phyloP scores from a whole-genome alignment of 2,888 invertebrate genomes.

The Hipparchia sbordonii region DNA sequence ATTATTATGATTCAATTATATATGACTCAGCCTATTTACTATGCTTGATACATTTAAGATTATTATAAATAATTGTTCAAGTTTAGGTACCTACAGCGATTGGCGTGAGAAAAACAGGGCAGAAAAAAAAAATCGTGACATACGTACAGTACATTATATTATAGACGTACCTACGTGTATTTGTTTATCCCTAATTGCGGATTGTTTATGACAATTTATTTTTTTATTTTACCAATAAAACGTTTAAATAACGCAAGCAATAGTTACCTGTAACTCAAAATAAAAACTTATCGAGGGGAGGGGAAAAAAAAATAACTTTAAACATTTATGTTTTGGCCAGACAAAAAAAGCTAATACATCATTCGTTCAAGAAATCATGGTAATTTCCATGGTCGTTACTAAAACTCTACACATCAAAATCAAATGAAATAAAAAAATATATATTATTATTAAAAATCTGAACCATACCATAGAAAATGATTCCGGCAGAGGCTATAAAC shows the following conservation, averaged over 20 bases:
- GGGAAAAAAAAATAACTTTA: too few species aligned
- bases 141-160: not conserved
- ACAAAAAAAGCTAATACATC: too few species aligned
- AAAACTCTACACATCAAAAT: too few species aligned
- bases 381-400: too few species aligned
- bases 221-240: too few species aligned
- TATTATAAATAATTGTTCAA: constrained; percentile 11
- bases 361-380: too few species aligned
- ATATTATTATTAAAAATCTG: not conserved
- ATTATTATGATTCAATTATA: constrained; percentile 4
- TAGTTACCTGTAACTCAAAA: too few species aligned
- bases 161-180: too few species aligned
- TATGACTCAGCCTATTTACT: constrained; percentile 13
- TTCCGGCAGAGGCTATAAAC: constrained; percentile 85
- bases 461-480: constrained; percentile 81
- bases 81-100: not conserved
- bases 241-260: too few species aligned
- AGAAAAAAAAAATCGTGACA: constrained; percentile 10
- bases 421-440: too few species aligned
- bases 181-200: not conserved
- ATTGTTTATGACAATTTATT: not conserved
- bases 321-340: too few species aligned
- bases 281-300: too few species aligned
- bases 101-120: constrained; percentile 7
- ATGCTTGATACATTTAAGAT: constrained; percentile 9